Evolutionary conservation across 2,797 vertebrate species (phyloP).

Genomic region (Gymnoscopelus microlampas): DNA sequence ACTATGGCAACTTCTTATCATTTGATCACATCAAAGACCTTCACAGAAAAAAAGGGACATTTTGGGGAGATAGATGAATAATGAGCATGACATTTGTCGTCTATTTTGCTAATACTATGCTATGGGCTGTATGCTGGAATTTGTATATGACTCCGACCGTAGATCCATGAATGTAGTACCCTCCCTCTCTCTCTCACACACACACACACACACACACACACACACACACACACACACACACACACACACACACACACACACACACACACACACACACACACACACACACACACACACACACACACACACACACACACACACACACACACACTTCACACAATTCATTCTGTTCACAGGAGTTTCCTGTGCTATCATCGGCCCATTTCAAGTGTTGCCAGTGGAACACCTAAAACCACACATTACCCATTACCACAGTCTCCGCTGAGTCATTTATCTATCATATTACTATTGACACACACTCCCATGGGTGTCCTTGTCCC

Average conservation of each 20-base stretch:
- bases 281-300: neutral
- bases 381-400: conserved; percentile 15
- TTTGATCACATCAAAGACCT: neutral
- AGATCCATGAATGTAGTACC: no score
- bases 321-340: neutral
- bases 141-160: neutral
- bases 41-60: neutral
- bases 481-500: neutral
- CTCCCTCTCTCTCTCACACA: neutral
- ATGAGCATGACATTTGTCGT: neutral
- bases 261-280: neutral
- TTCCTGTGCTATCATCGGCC: neutral
- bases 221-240: conserved; percentile 13
- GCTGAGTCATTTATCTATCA: conserved; percentile 17
- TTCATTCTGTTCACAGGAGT: neutral
- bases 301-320: conserved; percentile 14
- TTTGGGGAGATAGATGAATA: neutral
- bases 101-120: no score
- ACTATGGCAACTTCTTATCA: neutral
- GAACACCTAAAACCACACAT: conserved; percentile 11
- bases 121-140: neutral
- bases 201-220: conserved; percentile 6
- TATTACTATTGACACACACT: conserved; percentile 23
- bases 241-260: conserved; percentile 9
- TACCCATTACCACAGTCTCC: neutral